These are phyloP conservation scores for Luperina nickerlii DNA, from an alignment of 2,888 invertebrate genomes.

Conservation along the genomic window DNA sequence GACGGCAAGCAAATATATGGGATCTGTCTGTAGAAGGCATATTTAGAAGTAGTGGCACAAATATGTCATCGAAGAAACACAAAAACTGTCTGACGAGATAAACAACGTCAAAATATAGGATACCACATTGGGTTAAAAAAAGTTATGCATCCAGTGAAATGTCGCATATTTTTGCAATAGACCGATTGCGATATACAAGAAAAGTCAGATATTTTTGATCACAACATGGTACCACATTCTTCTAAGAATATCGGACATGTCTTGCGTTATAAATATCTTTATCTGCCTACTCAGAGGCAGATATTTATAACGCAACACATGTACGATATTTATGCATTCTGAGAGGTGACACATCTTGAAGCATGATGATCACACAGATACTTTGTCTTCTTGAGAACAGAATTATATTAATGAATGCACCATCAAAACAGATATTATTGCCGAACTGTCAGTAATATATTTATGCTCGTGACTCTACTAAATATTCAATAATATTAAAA, in stretches of 20 bases:
- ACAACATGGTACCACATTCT: not conserved
- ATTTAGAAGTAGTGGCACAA: not conserved
- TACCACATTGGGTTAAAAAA: not conserved
- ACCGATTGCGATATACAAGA: not conserved
- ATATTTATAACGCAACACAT: not conserved
- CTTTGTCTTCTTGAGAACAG: not conserved
- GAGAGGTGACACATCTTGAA: not conserved
- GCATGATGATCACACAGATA: not conserved
- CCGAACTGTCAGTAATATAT: not conserved
- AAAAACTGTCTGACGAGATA: not conserved
- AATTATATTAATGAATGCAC: not conserved
- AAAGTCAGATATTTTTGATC: not conserved
- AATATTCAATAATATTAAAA: conserved; percentile 63
- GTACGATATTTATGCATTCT: not conserved
- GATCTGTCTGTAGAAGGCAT: not conserved
- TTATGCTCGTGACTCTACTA: conserved; percentile 17
- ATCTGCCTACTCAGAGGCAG: too few species aligned
- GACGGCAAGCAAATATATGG: not conserved
- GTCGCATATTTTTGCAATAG: not conserved
- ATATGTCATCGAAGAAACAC: not conserved
- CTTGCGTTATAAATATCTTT: too few species aligned
- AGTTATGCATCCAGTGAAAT: not conserved
- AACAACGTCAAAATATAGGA: not conserved
- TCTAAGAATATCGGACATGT: not conserved
- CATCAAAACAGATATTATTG: not conserved